Base-by-base conservation (phyloP, 2,888 invertebrate species). In the Lamellibrachia columna region DNA sequence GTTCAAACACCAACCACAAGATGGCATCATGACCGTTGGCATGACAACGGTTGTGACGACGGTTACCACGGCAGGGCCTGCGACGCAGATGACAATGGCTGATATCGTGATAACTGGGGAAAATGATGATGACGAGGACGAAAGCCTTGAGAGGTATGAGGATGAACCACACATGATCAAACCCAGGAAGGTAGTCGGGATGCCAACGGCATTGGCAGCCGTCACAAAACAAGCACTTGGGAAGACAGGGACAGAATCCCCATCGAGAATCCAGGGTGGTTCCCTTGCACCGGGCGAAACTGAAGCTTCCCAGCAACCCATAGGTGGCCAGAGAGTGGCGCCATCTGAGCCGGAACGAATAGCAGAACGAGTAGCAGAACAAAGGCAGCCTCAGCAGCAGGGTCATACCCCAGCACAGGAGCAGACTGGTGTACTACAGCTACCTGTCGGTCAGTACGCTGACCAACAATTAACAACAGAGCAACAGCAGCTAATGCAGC, bases 161-260 rank as follows among this genome's bases (percentile, higher is more conserved):
- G 40, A 40, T 40, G 92, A 92, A 75, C 91, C 91, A 53, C 22
- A 22, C 75, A 75, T 75, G 75, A 75, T 75, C 75, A 75, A 75
- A 22, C 75, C 75, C 15, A 22, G 75, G 75, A 75, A 22, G 22
- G 75, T 75, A n/a, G 75, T 75, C n/a, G 75, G 75, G 22, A 75
- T 22, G 75, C 75, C 75, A 22, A 75, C 75, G 75, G 75, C 75
- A 75, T n/a, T 75, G 22, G 75, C 75, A 3, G 75, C 75, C 4
- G 75, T 75, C 75, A 75, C 75, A 15, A 22, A 75, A n/a, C 75
- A 22, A n/a, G 75, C 15, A 22, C n/a, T 75, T 15, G 75, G 22
- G 75, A 75, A 22, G 75, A 75, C 22, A n/a, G 75, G 75, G n/a
- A 22, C 75, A 75, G 75, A 75, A n/a, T 75, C 75, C n/a, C 75